Percentiles rank a stretch among this genome's conserved stretches.
Conservation (phyloP, 2,113 vertebrate species). For the Dinomys branickii region DNA sequence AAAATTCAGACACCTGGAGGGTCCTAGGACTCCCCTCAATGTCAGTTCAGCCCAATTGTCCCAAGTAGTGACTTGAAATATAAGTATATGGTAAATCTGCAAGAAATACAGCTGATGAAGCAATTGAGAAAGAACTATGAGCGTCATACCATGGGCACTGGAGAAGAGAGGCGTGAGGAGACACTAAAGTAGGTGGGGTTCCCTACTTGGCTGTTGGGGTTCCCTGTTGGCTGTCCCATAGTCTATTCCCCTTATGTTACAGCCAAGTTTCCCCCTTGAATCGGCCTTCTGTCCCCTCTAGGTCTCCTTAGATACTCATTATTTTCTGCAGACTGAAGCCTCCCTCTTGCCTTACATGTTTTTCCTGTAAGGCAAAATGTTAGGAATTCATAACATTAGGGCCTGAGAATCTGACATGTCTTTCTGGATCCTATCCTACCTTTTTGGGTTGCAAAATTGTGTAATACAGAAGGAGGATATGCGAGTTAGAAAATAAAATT, state of each 20-base stretch:
- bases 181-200: background rate
- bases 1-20: background rate
- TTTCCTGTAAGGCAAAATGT: background rate
- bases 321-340: background rate
- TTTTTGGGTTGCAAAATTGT: background rate
- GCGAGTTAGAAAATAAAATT: background rate
- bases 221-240: rapidly evolving
- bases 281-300: background rate
- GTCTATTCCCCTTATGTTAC: background rate
- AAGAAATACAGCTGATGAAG: background rate
- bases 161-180: background rate
- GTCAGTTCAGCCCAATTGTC: background rate
- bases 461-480: background rate
- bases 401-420: no score
- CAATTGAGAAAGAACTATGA: background rate
- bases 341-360: background rate
- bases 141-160: rapidly evolving
- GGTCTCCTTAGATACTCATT: background rate
- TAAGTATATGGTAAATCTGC: background rate
- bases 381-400: background rate
- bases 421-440: no score
- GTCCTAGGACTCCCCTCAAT: background rate
- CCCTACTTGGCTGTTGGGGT: background rate
- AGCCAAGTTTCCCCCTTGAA: background rate
- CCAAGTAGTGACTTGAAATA: background rate